Conservation (phyloP, 2,113 vertebrate genomes). For the Pleuronectes platessa region DNA sequence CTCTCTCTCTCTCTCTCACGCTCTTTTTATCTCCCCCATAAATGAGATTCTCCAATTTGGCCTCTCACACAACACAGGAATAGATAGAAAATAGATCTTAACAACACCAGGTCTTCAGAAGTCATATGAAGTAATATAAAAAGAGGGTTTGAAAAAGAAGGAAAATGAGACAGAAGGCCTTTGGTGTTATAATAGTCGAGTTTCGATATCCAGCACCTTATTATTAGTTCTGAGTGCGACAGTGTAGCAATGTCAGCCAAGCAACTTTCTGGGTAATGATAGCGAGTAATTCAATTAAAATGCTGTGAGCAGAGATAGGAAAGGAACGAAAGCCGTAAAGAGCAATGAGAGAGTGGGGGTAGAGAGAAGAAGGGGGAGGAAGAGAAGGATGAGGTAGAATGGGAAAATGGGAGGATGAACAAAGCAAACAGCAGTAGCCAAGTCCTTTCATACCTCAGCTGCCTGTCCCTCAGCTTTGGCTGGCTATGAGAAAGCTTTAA, state of each 20-base stretch:
- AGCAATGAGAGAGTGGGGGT: constrained; percentile 28
- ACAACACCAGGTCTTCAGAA: constrained; percentile 30
- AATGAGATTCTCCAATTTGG: constrained; percentile 63
- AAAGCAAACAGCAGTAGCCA: constrained; percentile 42
- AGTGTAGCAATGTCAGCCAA: constrained; percentile 56
- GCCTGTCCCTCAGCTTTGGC: constrained; percentile 47
- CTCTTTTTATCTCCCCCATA: constrained; percentile 45
- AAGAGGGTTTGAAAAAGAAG: neutral
- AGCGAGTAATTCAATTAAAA: constrained; percentile 73
- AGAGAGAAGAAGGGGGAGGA: constrained; percentile 1
- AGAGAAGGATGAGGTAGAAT: constrained; percentile 25
- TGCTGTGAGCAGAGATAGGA: constrained; percentile 38
- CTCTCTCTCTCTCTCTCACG: constrained; percentile 13
- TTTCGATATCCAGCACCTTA: constrained; percentile 53
- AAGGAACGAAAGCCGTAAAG: constrained; percentile 42
- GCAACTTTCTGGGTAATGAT: constrained; percentile 64
- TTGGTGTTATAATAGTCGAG: constrained; percentile 26
- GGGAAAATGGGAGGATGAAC: constrained; percentile 39
- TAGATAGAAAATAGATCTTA: constrained; percentile 31
- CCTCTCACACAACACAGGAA: constrained; percentile 43
- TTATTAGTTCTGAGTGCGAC: constrained; percentile 48
- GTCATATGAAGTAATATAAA: constrained; percentile 13
- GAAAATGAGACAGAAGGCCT: constrained; percentile 8
- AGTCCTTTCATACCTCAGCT: constrained; percentile 49
- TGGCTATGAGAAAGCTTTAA: constrained; percentile 58